Conservation (phyloP, 2,888 invertebrate species). For the Flexamia atlantica region DNA sequence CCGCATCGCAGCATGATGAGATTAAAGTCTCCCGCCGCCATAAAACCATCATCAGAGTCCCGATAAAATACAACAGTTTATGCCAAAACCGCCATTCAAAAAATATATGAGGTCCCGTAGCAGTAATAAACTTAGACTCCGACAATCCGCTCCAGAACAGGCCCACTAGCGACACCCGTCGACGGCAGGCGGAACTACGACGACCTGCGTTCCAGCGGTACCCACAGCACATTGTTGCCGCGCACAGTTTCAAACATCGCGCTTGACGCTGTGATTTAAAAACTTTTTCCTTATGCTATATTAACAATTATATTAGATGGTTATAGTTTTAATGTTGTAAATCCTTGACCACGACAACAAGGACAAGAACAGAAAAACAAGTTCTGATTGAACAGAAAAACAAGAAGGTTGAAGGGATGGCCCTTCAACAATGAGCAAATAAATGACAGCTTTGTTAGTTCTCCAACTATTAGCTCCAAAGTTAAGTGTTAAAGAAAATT, state of each 20-base stretch:
- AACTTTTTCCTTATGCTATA: no score
- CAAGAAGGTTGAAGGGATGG: no score
- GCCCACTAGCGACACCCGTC: constrained; percentile 8
- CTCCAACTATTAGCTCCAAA: no score
- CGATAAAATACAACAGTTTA: constrained; percentile 35
- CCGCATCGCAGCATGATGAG: constrained; percentile 34
- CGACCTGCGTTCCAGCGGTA: neutral
- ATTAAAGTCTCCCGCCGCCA: constrained; percentile 19
- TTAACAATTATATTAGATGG: no score
- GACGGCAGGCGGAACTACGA: neutral
- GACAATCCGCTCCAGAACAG: constrained; percentile 18
- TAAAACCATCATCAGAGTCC: constrained; percentile 34
- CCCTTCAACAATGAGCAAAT: no score
- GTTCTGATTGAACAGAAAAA: no score
- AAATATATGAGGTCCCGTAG: constrained; percentile 8
- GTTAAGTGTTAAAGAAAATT: no score
- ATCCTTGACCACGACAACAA: no score
- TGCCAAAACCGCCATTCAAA: constrained; percentile 31
- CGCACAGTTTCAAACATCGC: neutral
- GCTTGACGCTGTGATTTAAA: no score
- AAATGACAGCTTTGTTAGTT: no score
- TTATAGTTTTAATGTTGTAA: no score
- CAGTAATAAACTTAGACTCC: constrained; percentile 7
- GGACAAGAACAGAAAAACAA: no score
- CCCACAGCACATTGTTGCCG: neutral